Evolutionary conservation across 2,888 invertebrate genomes (phyloP), one percentile per base, ranked within the genome.

Genomic region (Nymphalis polychloros): DNA sequence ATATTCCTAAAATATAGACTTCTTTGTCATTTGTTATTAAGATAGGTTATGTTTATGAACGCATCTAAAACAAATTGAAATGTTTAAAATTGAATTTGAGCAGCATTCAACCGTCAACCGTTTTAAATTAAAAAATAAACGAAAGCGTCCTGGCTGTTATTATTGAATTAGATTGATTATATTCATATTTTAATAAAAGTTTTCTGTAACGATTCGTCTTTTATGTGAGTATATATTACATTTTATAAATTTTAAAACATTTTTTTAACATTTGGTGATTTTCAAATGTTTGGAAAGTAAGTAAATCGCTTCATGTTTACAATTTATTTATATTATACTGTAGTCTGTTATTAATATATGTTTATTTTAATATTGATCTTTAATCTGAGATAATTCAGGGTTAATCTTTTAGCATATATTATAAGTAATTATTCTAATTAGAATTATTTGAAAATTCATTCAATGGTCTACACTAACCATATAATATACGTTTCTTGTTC

Each of bases 61-160:
- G 49, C 62, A 41, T 35, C 50, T n/a, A 8, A 27, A 53, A 31
- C 27, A 17, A 55, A 17, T 31, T 31, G 8, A 31, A 50, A 17
- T 31, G 53, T 31, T 65, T 64, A 46, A 47, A 64, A 55, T 65
- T 60, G 57, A 57, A 41, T 60, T 47, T 20, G 41, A 60, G 52
- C 60, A 60, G 59, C 60, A 60, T 52, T 17, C 60, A 60, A 65
- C 65, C 65, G 65, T 65, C 60, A 65, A 65, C 65, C 52, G 46
- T 47, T 65, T 47, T 23, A 27, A 60, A 27, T 41, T 13, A 6
- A 20, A 52, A 47, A 57, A 57, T 57, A 41, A 57, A 57, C 35
- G 19, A 35, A 8, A 41, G 57, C 57, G 57, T 41, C 57, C 13
- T 19, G 57, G 0, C 31, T 31, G 8, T 17, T 55, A 17, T 55